Conservation (phyloP, 2,113 vertebrate genomes). For the Cercocebus atys region DNA sequence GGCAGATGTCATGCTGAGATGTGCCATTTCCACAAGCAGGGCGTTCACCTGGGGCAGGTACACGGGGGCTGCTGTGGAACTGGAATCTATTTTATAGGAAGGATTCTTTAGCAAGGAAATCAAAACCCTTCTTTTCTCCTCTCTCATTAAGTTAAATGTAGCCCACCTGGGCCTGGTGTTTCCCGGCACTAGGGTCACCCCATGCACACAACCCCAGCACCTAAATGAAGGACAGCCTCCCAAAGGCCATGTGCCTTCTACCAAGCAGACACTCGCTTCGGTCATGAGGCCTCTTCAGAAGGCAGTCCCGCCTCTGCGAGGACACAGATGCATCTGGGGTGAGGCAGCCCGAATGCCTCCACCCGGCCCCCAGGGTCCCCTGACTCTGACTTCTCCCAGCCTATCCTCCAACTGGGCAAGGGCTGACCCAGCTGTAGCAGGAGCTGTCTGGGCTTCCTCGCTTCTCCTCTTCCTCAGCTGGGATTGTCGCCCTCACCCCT, state of each 20-base stretch:
- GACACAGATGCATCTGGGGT: too few relatives aligned
- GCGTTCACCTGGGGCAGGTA: not conserved
- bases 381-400: too few relatives aligned
- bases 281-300: not conserved
- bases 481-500: too few relatives aligned
- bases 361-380: not conserved
- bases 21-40: not conserved
- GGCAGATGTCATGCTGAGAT: fast-evolving
- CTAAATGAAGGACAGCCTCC: not conserved
- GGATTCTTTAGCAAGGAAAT: not conserved
- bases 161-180: fast-evolving
- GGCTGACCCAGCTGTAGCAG: not conserved
- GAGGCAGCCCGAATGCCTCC: not conserved
- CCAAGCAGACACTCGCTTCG: not conserved
- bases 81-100: not conserved
- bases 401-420: not conserved
- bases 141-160: not conserved
- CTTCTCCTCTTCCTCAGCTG: not conserved
- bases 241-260: not conserved
- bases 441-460: not conserved
- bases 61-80: fast-evolving
- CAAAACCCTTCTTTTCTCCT: not conserved
- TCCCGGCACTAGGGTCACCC: fast-evolving
- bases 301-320: not conserved
- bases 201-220: fast-evolving